A percentile compares a stretch with the other conserved stretches of the same genome.
Conservation (phyloP, 1,140 invertebrate genomes). For the Tetramorium parvispinum region DNA sequence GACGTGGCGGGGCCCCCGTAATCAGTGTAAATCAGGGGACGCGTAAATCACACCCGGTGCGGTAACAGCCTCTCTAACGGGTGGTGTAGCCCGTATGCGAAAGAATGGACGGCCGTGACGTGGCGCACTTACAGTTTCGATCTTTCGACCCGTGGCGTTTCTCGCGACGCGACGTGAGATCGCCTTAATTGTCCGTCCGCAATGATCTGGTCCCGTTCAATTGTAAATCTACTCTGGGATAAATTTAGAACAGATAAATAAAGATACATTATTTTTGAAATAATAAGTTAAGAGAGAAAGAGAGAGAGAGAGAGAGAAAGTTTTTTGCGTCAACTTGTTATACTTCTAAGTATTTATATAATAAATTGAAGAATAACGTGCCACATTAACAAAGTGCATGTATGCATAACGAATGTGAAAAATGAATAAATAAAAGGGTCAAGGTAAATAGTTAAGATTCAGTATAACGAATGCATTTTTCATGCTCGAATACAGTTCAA, state of each 20-base stretch:
- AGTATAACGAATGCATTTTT: background rate
- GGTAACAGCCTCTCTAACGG: constrained; percentile 81
- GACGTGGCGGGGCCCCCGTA: constrained; percentile 82
- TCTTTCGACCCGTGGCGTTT: background rate
- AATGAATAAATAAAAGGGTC: background rate
- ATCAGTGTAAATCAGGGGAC: constrained; percentile 86
- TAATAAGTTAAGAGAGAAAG: background rate
- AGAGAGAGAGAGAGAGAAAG: background rate
- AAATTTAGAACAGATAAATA: background rate
- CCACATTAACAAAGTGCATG: background rate
- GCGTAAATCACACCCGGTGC: constrained; percentile 84
- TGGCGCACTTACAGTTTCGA: constrained; percentile 14
- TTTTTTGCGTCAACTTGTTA: background rate
- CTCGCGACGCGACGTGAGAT: constrained; percentile 7
- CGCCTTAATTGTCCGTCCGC: background rate
- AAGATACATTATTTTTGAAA: background rate
- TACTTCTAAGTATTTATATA: background rate
- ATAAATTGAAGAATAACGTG: background rate
- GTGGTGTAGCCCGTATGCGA: constrained; percentile 67
- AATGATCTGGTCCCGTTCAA: background rate
- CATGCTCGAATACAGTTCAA: background rate
- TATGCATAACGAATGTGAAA: background rate
- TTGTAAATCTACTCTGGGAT: background rate
- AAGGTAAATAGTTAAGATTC: background rate
- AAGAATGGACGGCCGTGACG: constrained; percentile 24